Base-by-base conservation (phyloP, 2,113 vertebrate species). In the Alaudala cheleensis region DNA sequence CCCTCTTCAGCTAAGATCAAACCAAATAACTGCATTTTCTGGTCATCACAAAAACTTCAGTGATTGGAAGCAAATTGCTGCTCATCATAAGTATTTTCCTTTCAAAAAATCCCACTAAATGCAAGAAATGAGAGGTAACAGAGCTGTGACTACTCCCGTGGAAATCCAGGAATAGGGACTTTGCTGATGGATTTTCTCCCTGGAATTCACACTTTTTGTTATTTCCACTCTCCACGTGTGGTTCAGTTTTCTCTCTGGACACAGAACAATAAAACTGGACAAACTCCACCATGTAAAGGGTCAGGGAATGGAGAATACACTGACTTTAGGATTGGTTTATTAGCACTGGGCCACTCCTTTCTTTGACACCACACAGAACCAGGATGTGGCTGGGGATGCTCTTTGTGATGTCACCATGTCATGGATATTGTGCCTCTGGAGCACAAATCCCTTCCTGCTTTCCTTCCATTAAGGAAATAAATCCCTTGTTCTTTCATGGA, bases 351-450 rank as follows among this genome's bases (percentile, higher is more conserved):
- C 53, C 74, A 13, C 54, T 90, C 61, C 45, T 65, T 42, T 11
- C 42, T 60, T 11, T 58, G 5, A 17, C 61, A 73, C 10, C 9
- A 1, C 2, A 14, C 42, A 40, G 42, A 10, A 25, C 1, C 45
- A 83, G 58, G 62, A 42, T 12, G 31, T 4, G 2, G 49, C 44
- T 37, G 56, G 72, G 39, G 49, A 57, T 29, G n/a, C n/a, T 12
- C 25, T 47, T 13, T 26, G 69, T 40, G 81, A 18, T 40, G 25
- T 18, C 70, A 5, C 0, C 11, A 12, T 3, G 0, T 5, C 17
- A 5, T 1, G 34, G 78, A 33, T 21, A 0, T 12, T 37, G 40
- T 33, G 23, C 80, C 56, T 15, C 54, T 28, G 53, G 25, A 33
- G 39, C 60, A 74, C 49, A 53, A 5, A 47, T n/a, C n/a, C 54